phyloP scores from a whole-genome alignment of 2,888 invertebrate species.

The Shargacucullia verbasci region DNA sequence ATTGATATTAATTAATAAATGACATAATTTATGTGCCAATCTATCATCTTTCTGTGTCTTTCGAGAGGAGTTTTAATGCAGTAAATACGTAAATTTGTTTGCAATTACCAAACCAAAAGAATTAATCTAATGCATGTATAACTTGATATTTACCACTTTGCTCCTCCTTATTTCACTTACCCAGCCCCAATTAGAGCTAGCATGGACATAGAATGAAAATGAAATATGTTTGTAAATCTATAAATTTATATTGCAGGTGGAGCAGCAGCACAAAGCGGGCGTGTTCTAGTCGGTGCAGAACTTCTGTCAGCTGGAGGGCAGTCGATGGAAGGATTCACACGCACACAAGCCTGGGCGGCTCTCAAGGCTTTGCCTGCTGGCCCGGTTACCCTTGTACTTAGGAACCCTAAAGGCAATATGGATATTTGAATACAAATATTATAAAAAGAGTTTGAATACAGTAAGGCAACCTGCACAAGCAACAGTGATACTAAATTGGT shows the following conservation, averaged over 20 bases:
- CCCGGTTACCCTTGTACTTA: constrained; percentile 90
- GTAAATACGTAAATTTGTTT: too few species aligned
- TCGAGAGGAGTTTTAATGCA: too few species aligned
- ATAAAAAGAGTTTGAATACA: constrained; percentile 36
- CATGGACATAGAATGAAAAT: too few species aligned
- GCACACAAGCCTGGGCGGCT: constrained; percentile 98
- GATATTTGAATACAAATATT: constrained; percentile 34
- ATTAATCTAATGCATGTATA: too few species aligned
- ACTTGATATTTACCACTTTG: too few species aligned
- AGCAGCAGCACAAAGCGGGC: constrained; percentile 95
- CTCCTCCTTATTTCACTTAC: too few species aligned
- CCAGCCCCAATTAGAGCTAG: too few species aligned
- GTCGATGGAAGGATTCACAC: constrained; percentile 94
- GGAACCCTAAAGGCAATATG: constrained; percentile 72
- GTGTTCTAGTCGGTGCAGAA: constrained; percentile 95
- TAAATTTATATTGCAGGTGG: constrained; percentile 90
- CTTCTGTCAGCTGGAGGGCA: constrained; percentile 94
- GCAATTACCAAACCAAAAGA: too few species aligned
- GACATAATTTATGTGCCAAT: too few species aligned
- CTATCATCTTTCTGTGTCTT: too few species aligned
- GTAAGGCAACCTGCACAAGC: constrained; percentile 15
- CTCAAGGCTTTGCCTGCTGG: constrained; percentile 97
- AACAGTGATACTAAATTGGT: constrained; percentile 38
- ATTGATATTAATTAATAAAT: too few species aligned
- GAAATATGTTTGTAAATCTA: neutral